phyloP scores from a whole-genome alignment of 2,113 vertebrate genomes.

The Mungos mungo region DNA sequence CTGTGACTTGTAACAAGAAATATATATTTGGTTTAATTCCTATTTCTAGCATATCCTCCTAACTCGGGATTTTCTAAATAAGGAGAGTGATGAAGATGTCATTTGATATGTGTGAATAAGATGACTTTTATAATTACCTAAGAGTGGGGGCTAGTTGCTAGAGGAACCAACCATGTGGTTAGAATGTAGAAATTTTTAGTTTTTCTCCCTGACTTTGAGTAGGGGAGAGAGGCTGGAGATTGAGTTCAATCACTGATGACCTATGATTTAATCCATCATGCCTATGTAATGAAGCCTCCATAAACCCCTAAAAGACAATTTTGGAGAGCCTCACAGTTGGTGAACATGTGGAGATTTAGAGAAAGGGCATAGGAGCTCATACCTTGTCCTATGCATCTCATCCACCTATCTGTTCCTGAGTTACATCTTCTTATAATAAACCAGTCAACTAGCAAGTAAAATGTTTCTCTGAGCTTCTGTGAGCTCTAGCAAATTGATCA shows the following conservation, averaged over 20 bases:
- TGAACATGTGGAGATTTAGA: neutral
- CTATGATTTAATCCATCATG: neutral
- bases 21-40: too few species aligned
- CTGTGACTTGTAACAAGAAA: neutral
- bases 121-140: neutral
- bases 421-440: neutral
- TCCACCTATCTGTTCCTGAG: neutral
- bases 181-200: neutral
- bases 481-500: neutral
- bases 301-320: neutral
- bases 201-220: neutral
- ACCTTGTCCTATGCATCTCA: neutral
- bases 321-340: neutral
- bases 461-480: neutral
- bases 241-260: neutral
- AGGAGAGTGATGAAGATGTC: too few species aligned
- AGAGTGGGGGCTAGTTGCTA: neutral
- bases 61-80: too few species aligned
- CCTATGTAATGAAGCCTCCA: neutral
- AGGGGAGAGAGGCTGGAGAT: neutral
- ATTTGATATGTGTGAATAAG: neutral
- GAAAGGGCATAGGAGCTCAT: neutral
- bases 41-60: too few species aligned
- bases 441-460: neutral
- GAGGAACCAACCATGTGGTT: neutral